Evolutionary conservation across 2,797 vertebrate species (phyloP), one percentile per base, ranked within the genome.

Genomic region (Zenarchopterus dispar): DNA sequence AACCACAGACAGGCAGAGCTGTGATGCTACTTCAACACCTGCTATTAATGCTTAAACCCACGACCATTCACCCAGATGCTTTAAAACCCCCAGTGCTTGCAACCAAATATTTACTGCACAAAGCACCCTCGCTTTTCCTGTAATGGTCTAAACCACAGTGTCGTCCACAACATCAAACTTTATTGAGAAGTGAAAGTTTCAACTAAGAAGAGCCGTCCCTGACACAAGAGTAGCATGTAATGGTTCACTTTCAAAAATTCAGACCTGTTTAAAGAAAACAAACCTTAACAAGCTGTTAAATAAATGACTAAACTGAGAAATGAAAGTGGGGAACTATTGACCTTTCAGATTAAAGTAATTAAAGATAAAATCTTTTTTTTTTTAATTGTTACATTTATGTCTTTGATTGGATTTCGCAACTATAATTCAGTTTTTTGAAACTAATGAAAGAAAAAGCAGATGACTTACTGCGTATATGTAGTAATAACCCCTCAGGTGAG

Each of bases 391-490:
- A 28, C 5, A 28, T 28, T 7, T 5, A 7, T 28, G 7, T 28
- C 8, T 7, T 28, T 8, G 28, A 7, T 28, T 28, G 28, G 5
- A 28, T 28, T 28, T 19, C 31, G 23, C 7, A 54, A n/a, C 8
- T 17, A 15, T 8, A 33, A 53, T 10, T 23, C 3, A 8, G 8
- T 36, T 43, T 33, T 1, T n/a, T 21, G 18, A 1, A 24, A 28
- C 3, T 28, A 1, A 36, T 15, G 8, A 43, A 73, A 31, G 8
- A 31, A 5, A 24, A 3, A 1, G 6, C 5, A 42, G 4, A 19
- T 0, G 18, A 87, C 88, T 92, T 84, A 93, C 93, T 56, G 74
- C 80, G 77, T 62, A 77, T 31, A 94, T 93, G 84, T 92, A 92
- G 67, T 93, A 90, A 57, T 83, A 82, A 24, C 93, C 90, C 84